Conservation (phyloP, 2,888 invertebrate genomes). For the Aplocera efformata region DNA sequence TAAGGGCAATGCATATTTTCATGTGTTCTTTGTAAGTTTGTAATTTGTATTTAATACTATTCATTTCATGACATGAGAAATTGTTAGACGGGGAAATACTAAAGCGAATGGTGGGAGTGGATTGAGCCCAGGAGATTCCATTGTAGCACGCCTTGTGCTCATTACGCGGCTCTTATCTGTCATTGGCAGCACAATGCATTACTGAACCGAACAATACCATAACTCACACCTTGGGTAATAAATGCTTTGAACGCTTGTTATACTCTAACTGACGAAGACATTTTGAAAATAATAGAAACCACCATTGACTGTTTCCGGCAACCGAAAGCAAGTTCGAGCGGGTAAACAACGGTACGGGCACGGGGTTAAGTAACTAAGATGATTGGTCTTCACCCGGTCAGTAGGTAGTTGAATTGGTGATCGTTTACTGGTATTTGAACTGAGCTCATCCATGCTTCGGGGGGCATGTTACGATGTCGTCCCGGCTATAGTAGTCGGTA, state of each 20-base stretch:
- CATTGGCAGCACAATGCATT: constrained; percentile 68
- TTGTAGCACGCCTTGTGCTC: constrained; percentile 55
- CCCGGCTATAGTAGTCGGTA: too few relatives aligned
- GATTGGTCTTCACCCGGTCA: too few relatives aligned
- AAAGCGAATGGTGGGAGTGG: constrained; percentile 33
- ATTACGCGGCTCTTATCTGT: constrained; percentile 70
- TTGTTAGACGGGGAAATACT: constrained; percentile 23
- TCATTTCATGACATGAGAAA: constrained; percentile 16
- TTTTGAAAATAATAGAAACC: not conserved
- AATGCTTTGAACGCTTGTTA: constrained; percentile 29
- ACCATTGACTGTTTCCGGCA: not conserved
- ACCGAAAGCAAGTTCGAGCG: too few relatives aligned
- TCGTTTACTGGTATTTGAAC: too few relatives aligned
- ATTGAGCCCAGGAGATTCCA: constrained; percentile 47
- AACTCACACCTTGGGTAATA: constrained; percentile 51
- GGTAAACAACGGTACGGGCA: too few relatives aligned
- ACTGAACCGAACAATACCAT: constrained; percentile 51
- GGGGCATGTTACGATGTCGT: too few relatives aligned
- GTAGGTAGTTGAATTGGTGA: too few relatives aligned
- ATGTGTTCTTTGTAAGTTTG: too few relatives aligned
- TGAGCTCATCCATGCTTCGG: too few relatives aligned
- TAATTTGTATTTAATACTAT: too few relatives aligned
- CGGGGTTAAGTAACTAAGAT: too few relatives aligned
- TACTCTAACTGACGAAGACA: not conserved
- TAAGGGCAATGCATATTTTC: too few relatives aligned